Percentiles rank a stretch among this genome's conserved stretches.
Evolutionary conservation across 2,113 vertebrate species (phyloP).

Genomic region (Puffinus mauretanicus): DNA sequence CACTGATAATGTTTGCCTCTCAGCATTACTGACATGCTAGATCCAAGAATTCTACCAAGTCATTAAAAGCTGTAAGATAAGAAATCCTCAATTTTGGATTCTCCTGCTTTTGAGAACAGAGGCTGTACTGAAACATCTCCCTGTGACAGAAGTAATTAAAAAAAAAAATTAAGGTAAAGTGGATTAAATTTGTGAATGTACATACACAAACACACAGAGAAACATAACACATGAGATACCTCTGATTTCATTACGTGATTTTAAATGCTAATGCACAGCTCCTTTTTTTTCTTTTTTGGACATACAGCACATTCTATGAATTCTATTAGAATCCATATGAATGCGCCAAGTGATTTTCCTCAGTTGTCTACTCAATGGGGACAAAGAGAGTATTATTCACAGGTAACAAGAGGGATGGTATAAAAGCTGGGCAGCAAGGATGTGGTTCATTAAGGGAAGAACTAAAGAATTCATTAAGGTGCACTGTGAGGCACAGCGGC

Average conservation of each 20-base stretch:
- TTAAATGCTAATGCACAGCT: neutral
- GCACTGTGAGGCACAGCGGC: neutral
- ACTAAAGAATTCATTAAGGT: constrained; percentile 32
- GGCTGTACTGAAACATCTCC: neutral
- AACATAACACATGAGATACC: neutral
- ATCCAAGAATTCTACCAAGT: neutral
- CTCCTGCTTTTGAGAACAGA: neutral
- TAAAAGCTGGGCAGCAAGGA: neutral
- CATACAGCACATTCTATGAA: neutral
- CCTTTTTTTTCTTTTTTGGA: neutral
- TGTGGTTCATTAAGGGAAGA: neutral
- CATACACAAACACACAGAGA: neutral
- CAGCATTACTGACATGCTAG: neutral
- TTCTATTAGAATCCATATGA: neutral
- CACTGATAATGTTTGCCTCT: neutral
- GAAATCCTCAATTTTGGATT: neutral
- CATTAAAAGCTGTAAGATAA: neutral
- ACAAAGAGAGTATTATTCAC: constrained; percentile 2
- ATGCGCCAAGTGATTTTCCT: neutral
- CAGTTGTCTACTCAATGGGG: neutral
- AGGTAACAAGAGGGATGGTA: neutral
- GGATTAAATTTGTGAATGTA: neutral
- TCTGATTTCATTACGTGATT: neutral
- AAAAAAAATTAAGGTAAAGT: neutral
- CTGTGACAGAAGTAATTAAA: neutral